Percentiles rank a stretch among this genome's conserved stretches.
These are phyloP conservation scores for Drosophila bifasciata DNA, from an alignment of 1,140 invertebrate genomes.

Conservation along the genomic window DNA sequence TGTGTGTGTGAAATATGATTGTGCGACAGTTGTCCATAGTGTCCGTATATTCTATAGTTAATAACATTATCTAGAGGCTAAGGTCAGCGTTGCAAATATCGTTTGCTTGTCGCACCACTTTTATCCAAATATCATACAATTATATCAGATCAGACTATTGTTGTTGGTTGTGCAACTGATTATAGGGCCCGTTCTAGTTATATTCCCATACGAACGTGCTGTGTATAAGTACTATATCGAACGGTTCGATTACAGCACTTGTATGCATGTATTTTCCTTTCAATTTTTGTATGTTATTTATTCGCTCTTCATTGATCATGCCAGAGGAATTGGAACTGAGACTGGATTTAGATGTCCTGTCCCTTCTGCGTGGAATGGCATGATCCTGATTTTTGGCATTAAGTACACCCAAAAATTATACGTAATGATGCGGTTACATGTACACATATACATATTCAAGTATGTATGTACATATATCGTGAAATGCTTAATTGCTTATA, in stretches of 20 bases:
- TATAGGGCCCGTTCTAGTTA: constrained; percentile 55
- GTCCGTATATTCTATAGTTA: constrained; percentile 31
- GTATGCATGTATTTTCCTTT: no score
- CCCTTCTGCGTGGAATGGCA: constrained; percentile 1
- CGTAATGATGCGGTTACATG: constrained; percentile 13
- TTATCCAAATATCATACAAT: constrained; percentile 27
- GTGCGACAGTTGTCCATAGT: constrained; percentile 63
- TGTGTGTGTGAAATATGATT: constrained; percentile 59
- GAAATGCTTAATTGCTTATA: constrained; percentile 8
- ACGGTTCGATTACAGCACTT: no score
- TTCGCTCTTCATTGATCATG: no score
- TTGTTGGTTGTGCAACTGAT: constrained; percentile 32
- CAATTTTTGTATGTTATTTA: no score
- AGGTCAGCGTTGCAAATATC: constrained; percentile 60
- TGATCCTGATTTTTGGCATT: constrained; percentile 45
- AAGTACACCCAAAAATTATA: constrained; percentile 45
- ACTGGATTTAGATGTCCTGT: constrained; percentile 16
- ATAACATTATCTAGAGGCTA: constrained; percentile 66
- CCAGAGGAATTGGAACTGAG: constrained; percentile 16
- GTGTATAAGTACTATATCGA: background rate
- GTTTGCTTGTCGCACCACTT: constrained; percentile 46
- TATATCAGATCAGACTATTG: constrained; percentile 32
- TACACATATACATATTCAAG: constrained; percentile 12
- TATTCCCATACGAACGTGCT: background rate
- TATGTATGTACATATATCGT: constrained; percentile 7